Evolutionary conservation across 2,113 vertebrate genomes (phyloP).

Genomic region (Hyla sarda): DNA sequence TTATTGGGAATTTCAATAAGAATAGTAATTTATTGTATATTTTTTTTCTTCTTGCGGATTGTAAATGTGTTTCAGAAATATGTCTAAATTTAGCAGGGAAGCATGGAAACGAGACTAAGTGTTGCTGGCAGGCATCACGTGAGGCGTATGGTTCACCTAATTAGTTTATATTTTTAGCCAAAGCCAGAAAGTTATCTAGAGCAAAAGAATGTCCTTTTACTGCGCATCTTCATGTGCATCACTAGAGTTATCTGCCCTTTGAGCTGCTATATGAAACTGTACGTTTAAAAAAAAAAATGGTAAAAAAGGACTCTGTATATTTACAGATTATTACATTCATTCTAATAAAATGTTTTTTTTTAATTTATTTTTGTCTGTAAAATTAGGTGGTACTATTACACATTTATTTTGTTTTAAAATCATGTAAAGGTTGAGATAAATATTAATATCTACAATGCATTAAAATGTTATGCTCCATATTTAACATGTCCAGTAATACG

Average conservation of each 20-base stretch:
- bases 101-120: slow-evolving; percentile 46
- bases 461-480: no score
- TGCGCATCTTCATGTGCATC: neutral
- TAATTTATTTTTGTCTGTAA: no score
- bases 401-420: no score
- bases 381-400: no score
- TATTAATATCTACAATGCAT: no score
- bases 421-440: no score
- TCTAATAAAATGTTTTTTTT: neutral
- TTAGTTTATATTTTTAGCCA: slow-evolving; percentile 56
- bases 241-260: neutral
- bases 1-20: neutral
- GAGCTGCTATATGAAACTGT: neutral
- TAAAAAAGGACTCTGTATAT: neutral
- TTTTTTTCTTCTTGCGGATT: neutral
- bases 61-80: slow-evolving; percentile 28
- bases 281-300: neutral
- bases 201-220: slow-evolving; percentile 31
- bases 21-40: neutral
- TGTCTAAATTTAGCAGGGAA: slow-evolving; percentile 40
- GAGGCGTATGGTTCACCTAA: slow-evolving; percentile 41
- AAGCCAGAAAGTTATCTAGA: slow-evolving; percentile 48
- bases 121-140: slow-evolving; percentile 37
- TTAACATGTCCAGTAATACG: no score
- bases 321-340: neutral